phyloP scores from a whole-genome alignment of 2,113 vertebrate species.

The Arvicanthis niloticus region DNA sequence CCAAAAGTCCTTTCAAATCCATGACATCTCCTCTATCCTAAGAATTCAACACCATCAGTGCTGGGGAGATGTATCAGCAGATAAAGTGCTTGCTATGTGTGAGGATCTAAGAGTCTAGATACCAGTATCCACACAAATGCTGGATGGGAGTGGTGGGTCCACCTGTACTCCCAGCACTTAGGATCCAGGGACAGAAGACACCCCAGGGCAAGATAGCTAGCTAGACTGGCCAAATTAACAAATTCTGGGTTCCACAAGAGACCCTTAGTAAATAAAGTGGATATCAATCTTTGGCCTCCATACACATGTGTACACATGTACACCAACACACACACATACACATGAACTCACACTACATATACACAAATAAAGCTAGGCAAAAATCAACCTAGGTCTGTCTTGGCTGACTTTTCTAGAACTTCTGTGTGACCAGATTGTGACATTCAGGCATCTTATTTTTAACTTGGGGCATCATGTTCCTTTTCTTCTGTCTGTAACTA shows the following conservation, averaged over 20 bases:
- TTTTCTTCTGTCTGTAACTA: constrained; percentile 69
- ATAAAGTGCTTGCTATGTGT: too few species aligned
- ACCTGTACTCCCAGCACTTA: not conserved
- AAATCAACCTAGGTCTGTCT: constrained; percentile 12
- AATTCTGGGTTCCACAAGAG: not conserved
- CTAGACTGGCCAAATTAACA: not conserved
- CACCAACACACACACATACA: too few species aligned
- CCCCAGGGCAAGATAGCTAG: not conserved
- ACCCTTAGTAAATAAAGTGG: not conserved
- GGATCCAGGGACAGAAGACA: not conserved
- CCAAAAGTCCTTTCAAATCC: not conserved
- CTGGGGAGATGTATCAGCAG: not conserved
- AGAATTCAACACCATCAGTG: constrained; percentile 14
- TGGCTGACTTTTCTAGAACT: constrained; percentile 55
- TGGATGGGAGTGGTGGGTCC: not conserved
- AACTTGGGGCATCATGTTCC: constrained; percentile 72
- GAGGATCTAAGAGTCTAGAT: not conserved
- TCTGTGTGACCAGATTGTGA: constrained; percentile 72
- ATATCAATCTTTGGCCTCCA: not conserved
- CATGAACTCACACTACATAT: not conserved
- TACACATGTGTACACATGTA: not conserved
- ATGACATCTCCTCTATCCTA: not conserved
- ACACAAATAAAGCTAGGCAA: not conserved
- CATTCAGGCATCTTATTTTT: constrained; percentile 76
- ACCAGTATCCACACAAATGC: not conserved